Evolutionary conservation across 2,888 invertebrate species (phyloP), one percentile per base, ranked within the genome.

Genomic region (Apamea crenata): DNA sequence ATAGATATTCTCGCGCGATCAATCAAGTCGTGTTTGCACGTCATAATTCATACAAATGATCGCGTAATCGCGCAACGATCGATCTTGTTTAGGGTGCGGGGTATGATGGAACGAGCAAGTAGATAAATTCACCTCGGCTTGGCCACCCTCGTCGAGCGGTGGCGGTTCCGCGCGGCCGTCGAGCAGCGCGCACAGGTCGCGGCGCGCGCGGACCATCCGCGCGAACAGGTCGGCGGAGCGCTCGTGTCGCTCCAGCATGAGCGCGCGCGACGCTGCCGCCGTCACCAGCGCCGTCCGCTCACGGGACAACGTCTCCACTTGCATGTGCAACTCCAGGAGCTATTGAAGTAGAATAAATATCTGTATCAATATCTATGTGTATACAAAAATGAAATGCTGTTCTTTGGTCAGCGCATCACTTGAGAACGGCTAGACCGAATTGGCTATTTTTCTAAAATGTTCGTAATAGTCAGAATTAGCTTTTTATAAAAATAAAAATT

Each of bases 171-270:
- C 68, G 14, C 86, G 89, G 3, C 92, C 93, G 1, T 94, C 93
- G 0, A 96, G 86, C 1, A 93, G 82, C 0, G 94, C 93, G 8
- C 92, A 89, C 6, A 96, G 92, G 4, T 95, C 93, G 1, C 94
- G 92, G 0, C 96, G 93, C 1, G 95, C 93, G 59, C 95, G 92
- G 3, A 94, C 92, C 87, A 95, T 93, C 6, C 91, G 89, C 1
- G 95, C 93, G 83, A 96, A 96, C 68, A 96, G 88, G 10, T 95
- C 95, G 0, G 95, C 95, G 2, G 95, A 93, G 5, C 96, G 95
- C 87, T 97, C 96, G 86, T 96, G 95, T 0, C 96, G 91, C 92
- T 97, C 96, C 82, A 97, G 86, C 96, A 96, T 95, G 3, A 97
- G 93, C 2, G 96, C 95, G 4, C 95, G 94, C 0, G 96, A 94